Conservation (phyloP, 2,797 vertebrate species). For the Halcyon badia region DNA sequence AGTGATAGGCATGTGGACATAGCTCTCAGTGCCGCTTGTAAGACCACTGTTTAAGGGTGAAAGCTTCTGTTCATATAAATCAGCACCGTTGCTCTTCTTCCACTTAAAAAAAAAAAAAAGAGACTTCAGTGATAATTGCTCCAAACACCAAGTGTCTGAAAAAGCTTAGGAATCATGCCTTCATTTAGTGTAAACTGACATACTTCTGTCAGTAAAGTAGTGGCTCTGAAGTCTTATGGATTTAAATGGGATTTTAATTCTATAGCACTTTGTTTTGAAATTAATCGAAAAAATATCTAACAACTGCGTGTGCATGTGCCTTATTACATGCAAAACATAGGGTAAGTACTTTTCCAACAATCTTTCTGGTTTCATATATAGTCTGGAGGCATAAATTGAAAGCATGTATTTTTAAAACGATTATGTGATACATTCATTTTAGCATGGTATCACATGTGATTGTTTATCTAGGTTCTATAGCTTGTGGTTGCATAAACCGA, state of each 20-base stretch:
- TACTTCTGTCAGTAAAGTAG: neutral
- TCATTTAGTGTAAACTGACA: neutral
- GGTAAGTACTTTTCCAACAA: neutral
- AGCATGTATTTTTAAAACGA: neutral
- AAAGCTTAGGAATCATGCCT: neutral
- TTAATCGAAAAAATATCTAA: neutral
- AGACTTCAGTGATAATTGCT: neutral
- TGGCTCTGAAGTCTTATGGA: neutral
- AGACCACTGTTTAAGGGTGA: neutral
- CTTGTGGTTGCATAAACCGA: neutral
- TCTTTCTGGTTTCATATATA: neutral
- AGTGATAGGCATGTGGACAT: neutral
- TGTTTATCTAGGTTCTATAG: neutral
- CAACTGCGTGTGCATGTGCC: rapidly evolving
- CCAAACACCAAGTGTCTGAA: neutral
- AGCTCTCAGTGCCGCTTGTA: neutral
- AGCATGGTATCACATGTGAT: neutral
- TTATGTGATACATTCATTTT: neutral
- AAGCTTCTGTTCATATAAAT: neutral
- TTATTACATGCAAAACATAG: neutral
- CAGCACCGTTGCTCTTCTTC: neutral
- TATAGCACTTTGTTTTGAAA: neutral
- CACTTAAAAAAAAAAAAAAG: neutral
- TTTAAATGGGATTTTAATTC: neutral
- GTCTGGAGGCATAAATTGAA: neutral